Conservation (phyloP, 1,140 invertebrate genomes). For the Elymnias hypermnestra region DNA sequence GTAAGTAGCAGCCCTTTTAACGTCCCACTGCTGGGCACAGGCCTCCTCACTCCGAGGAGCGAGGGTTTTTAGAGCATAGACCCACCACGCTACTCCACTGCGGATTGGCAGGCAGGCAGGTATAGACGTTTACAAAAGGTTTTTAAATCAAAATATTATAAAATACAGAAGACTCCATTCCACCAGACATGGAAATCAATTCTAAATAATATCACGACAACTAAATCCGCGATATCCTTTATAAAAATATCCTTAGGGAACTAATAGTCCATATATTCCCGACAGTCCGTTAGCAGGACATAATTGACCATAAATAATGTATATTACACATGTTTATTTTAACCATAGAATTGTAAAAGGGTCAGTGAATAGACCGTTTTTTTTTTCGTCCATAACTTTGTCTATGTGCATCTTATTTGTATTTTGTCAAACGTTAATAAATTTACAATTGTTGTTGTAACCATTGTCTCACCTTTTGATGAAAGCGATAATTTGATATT, state of each 20-base stretch:
- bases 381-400: constrained; percentile 13
- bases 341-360: constrained; percentile 36
- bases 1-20: too few relatives aligned
- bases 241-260: constrained; percentile 34
- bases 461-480: too few relatives aligned
- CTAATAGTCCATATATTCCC: constrained; percentile 43
- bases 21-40: too few relatives aligned
- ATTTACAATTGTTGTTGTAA: background rate
- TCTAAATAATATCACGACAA: constrained; percentile 33
- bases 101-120: too few relatives aligned
- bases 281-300: constrained; percentile 42
- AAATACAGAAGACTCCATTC: constrained; percentile 9
- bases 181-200: background rate
- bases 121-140: too few relatives aligned
- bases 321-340: constrained; percentile 59
- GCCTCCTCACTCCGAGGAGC: too few relatives aligned
- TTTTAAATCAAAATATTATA: background rate
- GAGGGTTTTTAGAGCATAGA: too few relatives aligned
- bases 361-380: constrained; percentile 20
- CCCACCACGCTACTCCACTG: too few relatives aligned
- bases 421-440: constrained; percentile 4
- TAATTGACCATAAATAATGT: constrained; percentile 72
- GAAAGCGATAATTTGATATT: too few relatives aligned
- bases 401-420: constrained; percentile 14
- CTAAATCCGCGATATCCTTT: constrained; percentile 43